A percentile compares a stretch with the other conserved stretches of the same genome.
phyloP scores from a whole-genome alignment of 2,888 invertebrate species.

The Cryptocheilus praepositus region DNA sequence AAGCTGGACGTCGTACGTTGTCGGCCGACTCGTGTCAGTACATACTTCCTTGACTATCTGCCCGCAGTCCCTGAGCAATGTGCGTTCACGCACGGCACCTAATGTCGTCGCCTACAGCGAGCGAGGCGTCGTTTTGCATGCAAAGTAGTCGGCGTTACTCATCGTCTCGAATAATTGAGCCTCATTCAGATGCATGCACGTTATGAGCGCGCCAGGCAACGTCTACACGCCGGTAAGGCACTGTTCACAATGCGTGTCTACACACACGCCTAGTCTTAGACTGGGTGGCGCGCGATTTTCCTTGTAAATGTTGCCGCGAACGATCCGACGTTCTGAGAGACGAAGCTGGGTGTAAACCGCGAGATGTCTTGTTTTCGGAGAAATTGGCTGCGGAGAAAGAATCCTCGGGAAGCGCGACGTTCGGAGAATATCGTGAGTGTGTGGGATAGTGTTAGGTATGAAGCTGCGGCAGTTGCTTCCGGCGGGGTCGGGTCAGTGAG shows the following conservation, averaged over 20 bases:
- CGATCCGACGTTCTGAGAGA: too few species aligned
- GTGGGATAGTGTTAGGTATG: too few species aligned
- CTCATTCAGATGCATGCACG: conserved; percentile 53
- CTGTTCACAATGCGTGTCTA: background rate
- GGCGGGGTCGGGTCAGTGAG: too few species aligned
- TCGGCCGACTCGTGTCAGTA: background rate
- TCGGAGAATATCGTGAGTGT: too few species aligned
- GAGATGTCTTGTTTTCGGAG: too few species aligned
- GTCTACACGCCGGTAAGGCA: background rate
- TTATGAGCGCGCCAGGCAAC: background rate
- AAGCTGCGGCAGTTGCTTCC: too few species aligned
- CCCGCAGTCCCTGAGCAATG: conserved; percentile 11
- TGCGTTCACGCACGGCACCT: conserved; percentile 28
- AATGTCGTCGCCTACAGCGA: conserved; percentile 31
- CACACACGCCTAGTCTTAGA: too few species aligned
- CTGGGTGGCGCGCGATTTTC: too few species aligned
- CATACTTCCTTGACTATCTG: conserved; percentile 27
- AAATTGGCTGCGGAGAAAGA: too few species aligned
- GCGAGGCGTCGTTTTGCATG: conserved; percentile 52
- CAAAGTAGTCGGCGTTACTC: conserved; percentile 53
- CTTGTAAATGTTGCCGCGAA: too few species aligned
- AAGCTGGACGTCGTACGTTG: conserved; percentile 18
- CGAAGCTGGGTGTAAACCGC: too few species aligned
- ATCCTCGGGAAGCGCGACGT: too few species aligned
- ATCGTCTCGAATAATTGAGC: conserved; percentile 55